These are phyloP conservation scores for Notospermus geniculatus DNA, from an alignment of 1,140 invertebrate genomes.

Conservation along the genomic window DNA sequence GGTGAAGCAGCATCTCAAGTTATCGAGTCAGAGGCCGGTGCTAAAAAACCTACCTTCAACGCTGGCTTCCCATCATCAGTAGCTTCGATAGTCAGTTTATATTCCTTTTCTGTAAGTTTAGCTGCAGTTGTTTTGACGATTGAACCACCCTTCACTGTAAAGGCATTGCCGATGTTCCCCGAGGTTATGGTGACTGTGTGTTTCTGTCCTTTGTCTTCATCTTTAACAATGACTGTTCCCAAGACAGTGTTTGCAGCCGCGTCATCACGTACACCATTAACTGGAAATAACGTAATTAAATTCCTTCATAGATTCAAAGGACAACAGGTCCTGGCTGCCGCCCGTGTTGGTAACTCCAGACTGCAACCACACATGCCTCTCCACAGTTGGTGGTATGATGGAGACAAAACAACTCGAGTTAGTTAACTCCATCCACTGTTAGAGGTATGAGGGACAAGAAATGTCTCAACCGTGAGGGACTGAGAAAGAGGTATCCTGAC, in stretches of 20 bases:
- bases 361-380: too few species aligned
- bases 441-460: too few species aligned
- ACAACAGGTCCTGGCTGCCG: too few species aligned
- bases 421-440: too few species aligned
- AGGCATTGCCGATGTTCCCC: background rate
- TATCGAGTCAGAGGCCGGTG: background rate
- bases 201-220: constrained; percentile 29
- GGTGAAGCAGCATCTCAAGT: background rate
- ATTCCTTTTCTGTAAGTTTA: background rate
- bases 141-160: background rate
- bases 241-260: constrained; percentile 23
- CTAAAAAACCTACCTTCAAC: background rate
- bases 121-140: background rate
- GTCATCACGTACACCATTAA: constrained; percentile 29
- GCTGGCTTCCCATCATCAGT: constrained; percentile 3
- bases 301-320: background rate
- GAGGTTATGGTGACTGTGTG: constrained; percentile 25
- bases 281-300: background rate
- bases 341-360: too few species aligned
- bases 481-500: too few species aligned
- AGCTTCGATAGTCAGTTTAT: background rate
- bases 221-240: constrained; percentile 28
- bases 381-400: too few species aligned
- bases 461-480: too few species aligned
- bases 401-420: too few species aligned